Conservation (phyloP, 1,140 invertebrate species). For the Nasonia giraulti region DNA sequence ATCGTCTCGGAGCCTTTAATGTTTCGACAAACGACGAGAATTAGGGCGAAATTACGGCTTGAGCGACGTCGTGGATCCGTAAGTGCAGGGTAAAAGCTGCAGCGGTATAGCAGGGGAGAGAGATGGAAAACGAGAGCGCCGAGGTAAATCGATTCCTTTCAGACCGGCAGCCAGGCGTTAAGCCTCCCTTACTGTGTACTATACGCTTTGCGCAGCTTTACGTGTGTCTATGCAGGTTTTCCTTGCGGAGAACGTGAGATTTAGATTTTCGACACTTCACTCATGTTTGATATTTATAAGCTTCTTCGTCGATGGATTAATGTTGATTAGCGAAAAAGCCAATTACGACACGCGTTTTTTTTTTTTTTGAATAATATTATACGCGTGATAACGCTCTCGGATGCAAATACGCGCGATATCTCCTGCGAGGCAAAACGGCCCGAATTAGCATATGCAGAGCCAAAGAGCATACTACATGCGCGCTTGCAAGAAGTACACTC, state of each 20-base stretch:
- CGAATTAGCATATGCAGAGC: slow-evolving; percentile 1
- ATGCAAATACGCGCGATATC: background rate
- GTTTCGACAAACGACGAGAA: slow-evolving; percentile 35
- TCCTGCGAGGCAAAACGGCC: background rate
- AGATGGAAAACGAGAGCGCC: slow-evolving; percentile 30
- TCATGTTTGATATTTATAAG: background rate
- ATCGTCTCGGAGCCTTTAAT: slow-evolving; percentile 41
- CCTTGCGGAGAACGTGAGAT: background rate
- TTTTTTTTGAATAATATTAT: background rate
- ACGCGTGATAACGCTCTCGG: background rate
- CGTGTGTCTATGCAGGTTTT: background rate
- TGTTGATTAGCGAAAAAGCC: background rate
- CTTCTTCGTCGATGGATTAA: too few species aligned
- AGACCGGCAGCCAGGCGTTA: slow-evolving; percentile 37
- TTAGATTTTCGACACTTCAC: background rate
- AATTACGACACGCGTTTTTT: background rate
- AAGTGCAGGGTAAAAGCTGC: slow-evolving; percentile 2
- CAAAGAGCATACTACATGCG: background rate
- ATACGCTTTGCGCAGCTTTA: background rate
- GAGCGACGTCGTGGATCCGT: slow-evolving; percentile 41
- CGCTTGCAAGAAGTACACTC: background rate
- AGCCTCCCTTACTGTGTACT: slow-evolving; percentile 13
- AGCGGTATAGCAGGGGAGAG: background rate
- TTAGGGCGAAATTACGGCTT: slow-evolving; percentile 23
- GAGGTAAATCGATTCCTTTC: slow-evolving; percentile 45